A percentile compares a stretch with the other conserved stretches of the same genome.
Conservation (phyloP, 2,797 vertebrate genomes). For the Helostoma temminkii region DNA sequence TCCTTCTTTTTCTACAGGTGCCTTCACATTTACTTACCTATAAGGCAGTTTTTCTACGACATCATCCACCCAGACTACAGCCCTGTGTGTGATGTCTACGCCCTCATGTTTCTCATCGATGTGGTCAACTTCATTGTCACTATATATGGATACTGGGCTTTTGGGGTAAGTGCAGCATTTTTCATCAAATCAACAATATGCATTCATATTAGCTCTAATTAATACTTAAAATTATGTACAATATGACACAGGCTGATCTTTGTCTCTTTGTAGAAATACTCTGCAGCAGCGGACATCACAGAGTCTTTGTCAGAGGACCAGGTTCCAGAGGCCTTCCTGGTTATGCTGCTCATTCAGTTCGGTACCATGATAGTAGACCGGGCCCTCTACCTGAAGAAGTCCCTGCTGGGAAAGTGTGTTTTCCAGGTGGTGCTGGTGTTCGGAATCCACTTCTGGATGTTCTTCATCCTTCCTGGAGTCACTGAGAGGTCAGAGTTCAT, state of each 20-base stretch:
- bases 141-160: constrained; percentile 87
- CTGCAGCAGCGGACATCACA: constrained; percentile 81
- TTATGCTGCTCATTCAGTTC: constrained; percentile 87
- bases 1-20: constrained; percentile 65
- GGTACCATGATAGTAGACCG: constrained; percentile 86
- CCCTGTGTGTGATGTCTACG: constrained; percentile 83
- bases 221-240: not conserved
- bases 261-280: constrained; percentile 78
- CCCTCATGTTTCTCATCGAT: constrained; percentile 85
- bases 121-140: constrained; percentile 85
- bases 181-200: not conserved
- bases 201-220: too few relatives aligned
- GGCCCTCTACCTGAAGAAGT: constrained; percentile 87
- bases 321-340: constrained; percentile 87
- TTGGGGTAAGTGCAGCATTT: constrained; percentile 78
- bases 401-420: constrained; percentile 85
- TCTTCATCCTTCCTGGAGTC: constrained; percentile 87
- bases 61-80: constrained; percentile 89
- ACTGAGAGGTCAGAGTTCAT: constrained; percentile 86
- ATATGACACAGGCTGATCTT: not conserved
- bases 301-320: constrained; percentile 87
- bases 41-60: constrained; percentile 88
- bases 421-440: constrained; percentile 88
- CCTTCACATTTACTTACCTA: constrained; percentile 84
- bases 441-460: constrained; percentile 88